Percentiles rank a stretch among this genome's conserved stretches.
phyloP scores from a whole-genome alignment of 1,140 invertebrate species.

The Atopsyche davidsoni region DNA sequence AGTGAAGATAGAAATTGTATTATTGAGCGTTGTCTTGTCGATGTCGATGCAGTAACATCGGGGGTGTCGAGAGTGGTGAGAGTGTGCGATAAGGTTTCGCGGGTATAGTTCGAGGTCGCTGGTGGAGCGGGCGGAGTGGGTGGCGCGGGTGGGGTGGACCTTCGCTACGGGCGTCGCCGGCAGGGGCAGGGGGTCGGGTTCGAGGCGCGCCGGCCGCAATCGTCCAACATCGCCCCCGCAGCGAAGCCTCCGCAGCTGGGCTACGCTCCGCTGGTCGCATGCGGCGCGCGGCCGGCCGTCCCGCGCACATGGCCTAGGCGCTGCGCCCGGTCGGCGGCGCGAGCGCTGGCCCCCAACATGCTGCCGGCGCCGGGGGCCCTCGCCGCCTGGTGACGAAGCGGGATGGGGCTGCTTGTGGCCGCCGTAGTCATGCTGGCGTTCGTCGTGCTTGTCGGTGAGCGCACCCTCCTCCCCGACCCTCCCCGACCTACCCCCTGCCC shows the following conservation, averaged over 20 bases:
- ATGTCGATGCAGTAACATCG: too few relatives aligned
- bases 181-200: not conserved
- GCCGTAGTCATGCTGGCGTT: conserved; percentile 28
- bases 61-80: too few relatives aligned
- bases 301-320: conserved; percentile 11
- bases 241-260: conserved; percentile 5
- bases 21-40: too few relatives aligned
- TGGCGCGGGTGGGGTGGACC: not conserved
- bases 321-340: conserved; percentile 12
- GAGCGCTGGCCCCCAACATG: conserved; percentile 24
- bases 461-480: not conserved
- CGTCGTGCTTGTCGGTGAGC: conserved; percentile 27
- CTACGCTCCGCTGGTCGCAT: not conserved
- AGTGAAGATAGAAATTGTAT: too few relatives aligned
- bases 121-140: too few relatives aligned
- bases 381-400: conserved; percentile 29
- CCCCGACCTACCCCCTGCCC: too few relatives aligned
- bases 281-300: conserved; percentile 7
- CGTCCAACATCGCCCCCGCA: too few relatives aligned
- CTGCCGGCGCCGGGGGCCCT: conserved; percentile 22
- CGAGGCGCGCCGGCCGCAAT: not conserved
- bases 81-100: too few relatives aligned
- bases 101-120: too few relatives aligned
- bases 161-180: not conserved
- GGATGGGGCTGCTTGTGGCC: conserved; percentile 30